Evolutionary conservation across 2,113 vertebrate genomes (phyloP).

Genomic region (Megalops atlanticus): DNA sequence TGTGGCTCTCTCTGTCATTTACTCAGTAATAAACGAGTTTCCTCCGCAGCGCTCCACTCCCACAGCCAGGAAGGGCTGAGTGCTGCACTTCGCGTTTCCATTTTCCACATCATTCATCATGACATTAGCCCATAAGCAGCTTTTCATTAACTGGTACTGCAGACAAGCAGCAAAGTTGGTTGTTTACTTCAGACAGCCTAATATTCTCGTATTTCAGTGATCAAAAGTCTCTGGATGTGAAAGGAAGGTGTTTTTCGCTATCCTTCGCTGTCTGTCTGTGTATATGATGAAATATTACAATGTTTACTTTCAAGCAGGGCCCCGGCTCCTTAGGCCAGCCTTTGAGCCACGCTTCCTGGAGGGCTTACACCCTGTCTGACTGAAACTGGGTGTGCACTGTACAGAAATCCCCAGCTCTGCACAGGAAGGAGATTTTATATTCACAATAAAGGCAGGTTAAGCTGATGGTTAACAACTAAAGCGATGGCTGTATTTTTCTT

Average conservation of each 20-base stretch:
- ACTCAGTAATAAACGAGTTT: not conserved
- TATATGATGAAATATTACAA: not conserved
- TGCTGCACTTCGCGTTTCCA: too few species aligned
- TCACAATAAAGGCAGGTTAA: constrained; percentile 66
- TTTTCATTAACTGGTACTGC: not conserved
- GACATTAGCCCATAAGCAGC: not conserved
- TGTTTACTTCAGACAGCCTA: not conserved
- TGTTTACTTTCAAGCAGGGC: not conserved
- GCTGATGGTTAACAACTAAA: constrained; percentile 70
- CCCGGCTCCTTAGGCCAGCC: not conserved
- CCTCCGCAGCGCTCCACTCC: not conserved
- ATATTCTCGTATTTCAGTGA: not conserved
- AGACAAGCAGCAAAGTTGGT: not conserved
- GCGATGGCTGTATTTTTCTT: constrained; percentile 74
- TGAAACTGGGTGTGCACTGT: not conserved
- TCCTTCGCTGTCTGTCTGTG: not conserved
- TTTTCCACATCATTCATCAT: not conserved
- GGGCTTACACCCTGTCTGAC: not conserved
- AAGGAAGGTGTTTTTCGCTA: not conserved
- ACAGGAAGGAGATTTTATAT: constrained; percentile 47
- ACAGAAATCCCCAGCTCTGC: not conserved
- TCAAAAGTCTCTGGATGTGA: not conserved
- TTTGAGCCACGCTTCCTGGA: not conserved
- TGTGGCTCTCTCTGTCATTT: not conserved
- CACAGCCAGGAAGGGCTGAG: not conserved